phyloP scores from a whole-genome alignment of 1,140 invertebrate genomes.

The Drosophila bocqueti region DNA sequence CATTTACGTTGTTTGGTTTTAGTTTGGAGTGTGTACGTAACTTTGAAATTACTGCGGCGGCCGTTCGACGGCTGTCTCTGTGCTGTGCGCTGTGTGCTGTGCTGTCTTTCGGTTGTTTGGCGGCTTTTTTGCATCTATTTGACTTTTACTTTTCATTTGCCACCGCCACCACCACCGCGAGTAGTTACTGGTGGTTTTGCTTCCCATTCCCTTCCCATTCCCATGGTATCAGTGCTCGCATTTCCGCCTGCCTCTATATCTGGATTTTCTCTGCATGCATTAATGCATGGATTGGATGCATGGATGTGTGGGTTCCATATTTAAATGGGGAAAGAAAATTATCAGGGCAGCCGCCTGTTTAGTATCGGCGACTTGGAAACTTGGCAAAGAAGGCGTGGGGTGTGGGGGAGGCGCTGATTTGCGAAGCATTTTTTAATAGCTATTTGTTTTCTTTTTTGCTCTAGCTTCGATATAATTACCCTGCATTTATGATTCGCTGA shows the following conservation, averaged over 20 bases:
- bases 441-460: background rate
- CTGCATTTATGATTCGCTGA: conserved; percentile 24
- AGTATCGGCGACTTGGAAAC: background rate
- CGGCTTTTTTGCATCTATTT: conserved; percentile 76
- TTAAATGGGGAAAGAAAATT: conserved; percentile 25
- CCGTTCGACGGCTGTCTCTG: background rate
- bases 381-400: too few species aligned
- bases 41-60: conserved; percentile 59
- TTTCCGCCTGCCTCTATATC: conserved; percentile 67
- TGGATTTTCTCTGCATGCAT: conserved; percentile 8
- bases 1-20: conserved; percentile 39
- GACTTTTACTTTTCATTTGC: conserved; percentile 81
- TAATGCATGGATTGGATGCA: background rate
- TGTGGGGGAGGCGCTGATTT: background rate
- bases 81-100: background rate
- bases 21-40: conserved; percentile 55
- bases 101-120: conserved; percentile 49
- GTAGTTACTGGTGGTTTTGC: conserved; percentile 3
- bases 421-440: conserved; percentile 13
- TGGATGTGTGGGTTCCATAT: conserved; percentile 4
- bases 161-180: background rate
- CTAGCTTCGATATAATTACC: conserved; percentile 6
- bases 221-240: conserved; percentile 29
- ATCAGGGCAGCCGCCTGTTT: conserved; percentile 10
- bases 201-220: conserved; percentile 32